Evolutionary conservation across 2,888 invertebrate species (phyloP).

Genomic region (Sepiola atlantica): DNA sequence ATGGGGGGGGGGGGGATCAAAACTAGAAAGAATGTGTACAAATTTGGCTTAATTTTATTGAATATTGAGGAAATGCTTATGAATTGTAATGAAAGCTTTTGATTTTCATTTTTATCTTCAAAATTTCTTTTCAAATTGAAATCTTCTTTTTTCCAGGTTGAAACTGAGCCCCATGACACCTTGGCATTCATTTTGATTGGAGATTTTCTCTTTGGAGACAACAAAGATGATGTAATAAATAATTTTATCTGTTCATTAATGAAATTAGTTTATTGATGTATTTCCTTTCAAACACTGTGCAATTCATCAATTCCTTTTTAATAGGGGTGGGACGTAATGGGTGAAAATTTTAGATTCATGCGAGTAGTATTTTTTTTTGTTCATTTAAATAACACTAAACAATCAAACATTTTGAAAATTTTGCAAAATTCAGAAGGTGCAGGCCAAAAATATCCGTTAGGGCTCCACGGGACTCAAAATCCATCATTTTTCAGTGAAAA

Average conservation of each 20-base stretch:
- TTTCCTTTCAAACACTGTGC: not conserved
- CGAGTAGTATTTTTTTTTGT: too few species aligned
- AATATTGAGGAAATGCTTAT: not conserved
- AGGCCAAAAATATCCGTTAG: too few species aligned
- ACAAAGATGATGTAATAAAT: constrained; percentile 81
- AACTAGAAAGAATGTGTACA: too few species aligned
- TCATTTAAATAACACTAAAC: too few species aligned
- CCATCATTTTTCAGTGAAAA: too few species aligned
- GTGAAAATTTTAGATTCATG: too few species aligned
- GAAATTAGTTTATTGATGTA: not conserved
- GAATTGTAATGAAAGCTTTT: not conserved
- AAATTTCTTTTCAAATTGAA: not conserved
- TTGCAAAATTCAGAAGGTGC: too few species aligned
- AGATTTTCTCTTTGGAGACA: constrained; percentile 87
- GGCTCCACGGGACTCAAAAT: too few species aligned
- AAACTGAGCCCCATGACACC: constrained; percentile 81
- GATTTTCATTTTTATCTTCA: not conserved
- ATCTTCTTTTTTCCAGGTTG: constrained; percentile 76
- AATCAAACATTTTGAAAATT: too few species aligned
- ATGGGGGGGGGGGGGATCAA: too few species aligned
- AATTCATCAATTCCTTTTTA: not conserved
- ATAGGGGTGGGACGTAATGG: too few species aligned
- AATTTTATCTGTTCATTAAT: not conserved
- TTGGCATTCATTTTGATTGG: constrained; percentile 86
- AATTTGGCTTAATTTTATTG: not conserved